Evolutionary conservation across 2,113 vertebrate genomes (phyloP).

Genomic region (Serilophus lunatus): DNA sequence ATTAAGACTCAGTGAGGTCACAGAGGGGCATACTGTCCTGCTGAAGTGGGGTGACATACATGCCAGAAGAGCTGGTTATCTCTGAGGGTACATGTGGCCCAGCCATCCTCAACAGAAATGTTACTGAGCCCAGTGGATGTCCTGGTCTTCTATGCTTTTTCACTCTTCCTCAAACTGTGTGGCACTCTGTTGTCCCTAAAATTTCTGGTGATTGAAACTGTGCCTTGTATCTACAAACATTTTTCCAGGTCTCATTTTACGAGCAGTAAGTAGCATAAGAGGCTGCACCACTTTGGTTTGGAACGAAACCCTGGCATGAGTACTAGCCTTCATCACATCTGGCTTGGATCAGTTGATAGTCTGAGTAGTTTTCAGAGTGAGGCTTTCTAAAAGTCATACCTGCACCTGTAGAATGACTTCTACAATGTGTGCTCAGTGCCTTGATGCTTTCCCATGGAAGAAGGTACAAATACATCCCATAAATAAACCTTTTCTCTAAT

Average conservation of each 20-base stretch:
- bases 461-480: background rate
- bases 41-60: background rate
- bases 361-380: background rate
- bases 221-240: background rate
- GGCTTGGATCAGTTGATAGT: background rate
- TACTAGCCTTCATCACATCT: background rate
- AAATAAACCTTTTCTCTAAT: background rate
- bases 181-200: background rate
- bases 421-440: background rate
- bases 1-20: background rate
- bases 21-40: rapidly evolving
- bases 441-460: background rate
- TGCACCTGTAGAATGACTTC: background rate
- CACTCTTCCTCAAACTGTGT: background rate
- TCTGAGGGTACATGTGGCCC: background rate
- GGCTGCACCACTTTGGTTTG: background rate
- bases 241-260: background rate
- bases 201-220: background rate
- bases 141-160: background rate
- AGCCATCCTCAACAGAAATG: background rate
- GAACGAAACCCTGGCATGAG: background rate
- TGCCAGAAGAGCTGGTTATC: background rate
- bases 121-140: background rate
- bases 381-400: background rate
- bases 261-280: background rate